Evolutionary conservation across 2,797 vertebrate genomes (phyloP).

Genomic region (Myoxocephalus aenaeus): DNA sequence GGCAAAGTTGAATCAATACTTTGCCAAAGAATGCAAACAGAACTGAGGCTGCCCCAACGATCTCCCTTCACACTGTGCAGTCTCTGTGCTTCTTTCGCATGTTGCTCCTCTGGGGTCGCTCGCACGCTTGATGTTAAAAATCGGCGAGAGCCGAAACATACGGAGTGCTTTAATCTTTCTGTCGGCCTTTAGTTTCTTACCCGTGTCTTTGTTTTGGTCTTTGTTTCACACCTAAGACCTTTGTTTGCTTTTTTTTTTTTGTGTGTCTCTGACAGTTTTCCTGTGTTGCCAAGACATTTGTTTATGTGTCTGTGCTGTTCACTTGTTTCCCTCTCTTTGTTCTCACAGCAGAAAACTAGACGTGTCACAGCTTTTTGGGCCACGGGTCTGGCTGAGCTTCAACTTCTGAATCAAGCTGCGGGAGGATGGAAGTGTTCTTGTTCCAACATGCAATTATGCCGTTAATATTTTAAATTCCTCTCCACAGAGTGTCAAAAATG

Average conservation of each 20-base stretch:
- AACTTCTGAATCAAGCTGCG: conserved; percentile 29
- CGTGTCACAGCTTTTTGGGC: conserved; percentile 10
- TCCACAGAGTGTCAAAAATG: conserved; percentile 26
- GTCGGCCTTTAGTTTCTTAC: conserved; percentile 43
- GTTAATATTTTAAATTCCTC: conserved; percentile 37
- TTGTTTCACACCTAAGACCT: conserved; percentile 18
- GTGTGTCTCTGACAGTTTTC: conserved; percentile 21
- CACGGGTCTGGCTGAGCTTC: conserved; percentile 20
- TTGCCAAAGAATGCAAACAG: conserved; percentile 66
- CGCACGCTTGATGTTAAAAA: conserved; percentile 61
- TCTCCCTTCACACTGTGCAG: conserved; percentile 59
- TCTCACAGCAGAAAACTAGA: conserved; percentile 14
- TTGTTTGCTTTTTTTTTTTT: background rate
- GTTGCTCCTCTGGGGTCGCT: conserved; percentile 46
- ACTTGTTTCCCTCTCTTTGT: conserved; percentile 9
- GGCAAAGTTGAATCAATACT: conserved; percentile 71
- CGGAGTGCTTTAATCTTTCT: conserved; percentile 63
- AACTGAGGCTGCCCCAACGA: conserved; percentile 49
- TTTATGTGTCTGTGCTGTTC: conserved; percentile 13
- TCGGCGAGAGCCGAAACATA: conserved; percentile 57
- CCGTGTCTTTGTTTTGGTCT: conserved; percentile 28
- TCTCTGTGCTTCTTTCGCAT: conserved; percentile 59
- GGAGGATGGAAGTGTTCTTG: conserved; percentile 31
- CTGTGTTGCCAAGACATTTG: conserved; percentile 14
- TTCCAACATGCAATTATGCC: conserved; percentile 40